Base-by-base conservation (phyloP, 2,113 vertebrate species). In the Excalfactoria chinensis region DNA sequence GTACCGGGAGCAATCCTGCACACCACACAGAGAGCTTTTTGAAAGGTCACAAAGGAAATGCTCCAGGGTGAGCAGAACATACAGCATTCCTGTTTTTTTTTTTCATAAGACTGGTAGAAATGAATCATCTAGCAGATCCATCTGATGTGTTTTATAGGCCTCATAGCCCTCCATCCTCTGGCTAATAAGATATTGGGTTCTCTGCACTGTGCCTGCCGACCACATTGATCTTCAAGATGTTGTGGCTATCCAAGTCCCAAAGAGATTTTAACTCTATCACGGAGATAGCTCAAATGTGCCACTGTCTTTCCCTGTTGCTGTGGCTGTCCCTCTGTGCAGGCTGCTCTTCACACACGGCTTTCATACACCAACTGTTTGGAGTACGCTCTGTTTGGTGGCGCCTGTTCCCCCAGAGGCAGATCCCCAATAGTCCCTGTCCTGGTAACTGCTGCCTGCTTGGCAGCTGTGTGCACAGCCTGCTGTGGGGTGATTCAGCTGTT, bases 401-500 rank as follows among this genome's bases (percentile, higher is more conserved):
- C 53, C 30, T 7, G 1, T 28, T 34, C 18, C 74, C 43, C 44
- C 28, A 0, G 34, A 34, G 80, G 70, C 34, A 6, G 30, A n/a
- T 14, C 23, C 41, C 44, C 37, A 17, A 35, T 20, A 58, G 6
- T 58, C 72, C 51, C 46, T 4, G 72, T 3, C 6, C 5, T 17
- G n/a, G 60, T 1, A 22, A 19, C 2, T 7, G 49, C 76, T 62
- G 62, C 28, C 66, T 6, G 11, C 1, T 26, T 0, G 0, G 72
- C 63, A 15, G 37, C 5, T 14, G 10, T 2, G 13, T 6, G 9
- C 53, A 3, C n/a, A 41, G 9, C 35, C 7, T 11, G 1, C 71
- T 1, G 8, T 1, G 9, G 62, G 55, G 5, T 5, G 13, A 9
- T 30, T 62, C 9, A 34, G 71, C 69, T 8, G 0, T 21, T 43